phyloP scores from a whole-genome alignment of 2,888 invertebrate species.

The Machimus atricapillus region DNA sequence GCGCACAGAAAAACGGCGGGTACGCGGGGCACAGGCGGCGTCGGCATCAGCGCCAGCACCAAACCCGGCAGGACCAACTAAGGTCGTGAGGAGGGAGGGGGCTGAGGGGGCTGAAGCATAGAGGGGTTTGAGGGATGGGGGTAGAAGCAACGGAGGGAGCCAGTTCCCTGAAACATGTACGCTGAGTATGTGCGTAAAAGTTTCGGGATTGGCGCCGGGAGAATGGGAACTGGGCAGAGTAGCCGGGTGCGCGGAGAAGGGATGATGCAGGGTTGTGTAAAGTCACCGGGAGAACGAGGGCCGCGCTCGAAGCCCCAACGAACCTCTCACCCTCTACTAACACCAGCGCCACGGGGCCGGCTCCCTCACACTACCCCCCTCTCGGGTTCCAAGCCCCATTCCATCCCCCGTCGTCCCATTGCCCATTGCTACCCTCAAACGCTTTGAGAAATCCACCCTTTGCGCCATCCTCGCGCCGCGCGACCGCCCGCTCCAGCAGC shows the following conservation, averaged over 20 bases:
- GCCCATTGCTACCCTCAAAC: background rate
- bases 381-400: background rate
- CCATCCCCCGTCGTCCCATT: background rate
- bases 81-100: background rate
- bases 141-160: background rate
- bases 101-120: background rate
- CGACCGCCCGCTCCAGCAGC: background rate
- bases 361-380: background rate
- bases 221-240: background rate
- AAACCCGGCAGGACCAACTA: background rate
- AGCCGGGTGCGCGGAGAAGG: background rate
- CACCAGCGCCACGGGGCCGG: background rate
- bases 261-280: background rate
- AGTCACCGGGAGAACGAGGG: background rate
- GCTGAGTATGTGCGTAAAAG: slow-evolving; percentile 38
- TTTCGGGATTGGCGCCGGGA: slow-evolving; percentile 5
- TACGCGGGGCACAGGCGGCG: background rate
- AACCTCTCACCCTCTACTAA: background rate
- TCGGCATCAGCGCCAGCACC: background rate
- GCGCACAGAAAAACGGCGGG: background rate
- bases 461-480: background rate
- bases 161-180: slow-evolving; percentile 2
- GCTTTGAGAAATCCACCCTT: slow-evolving; percentile 3
- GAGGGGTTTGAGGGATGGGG: background rate
- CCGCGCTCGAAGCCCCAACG: background rate